Conservation (phyloP, 2,797 vertebrate genomes). For the Gephyroberyx darwinii region DNA sequence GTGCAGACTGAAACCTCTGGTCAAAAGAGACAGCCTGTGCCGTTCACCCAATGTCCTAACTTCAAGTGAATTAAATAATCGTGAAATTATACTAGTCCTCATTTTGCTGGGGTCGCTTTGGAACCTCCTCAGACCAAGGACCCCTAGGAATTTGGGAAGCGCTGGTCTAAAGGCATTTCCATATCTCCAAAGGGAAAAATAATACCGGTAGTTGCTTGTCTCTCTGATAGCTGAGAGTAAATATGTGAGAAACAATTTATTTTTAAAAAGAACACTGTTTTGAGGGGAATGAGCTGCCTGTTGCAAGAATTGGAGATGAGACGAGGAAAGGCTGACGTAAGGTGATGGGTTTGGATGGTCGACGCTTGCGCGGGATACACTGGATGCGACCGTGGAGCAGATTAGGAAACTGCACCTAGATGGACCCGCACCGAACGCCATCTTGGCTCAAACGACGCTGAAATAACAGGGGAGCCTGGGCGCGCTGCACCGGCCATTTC, state of each 20-base stretch:
- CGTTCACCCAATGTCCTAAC: neutral
- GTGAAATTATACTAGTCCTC: neutral
- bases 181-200: neutral
- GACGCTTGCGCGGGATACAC: conserved; percentile 70
- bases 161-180: conserved; percentile 4
- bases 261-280: conserved; percentile 1
- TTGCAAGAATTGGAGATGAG: conserved; percentile 44
- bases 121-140: conserved; percentile 37
- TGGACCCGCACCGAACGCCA: conserved; percentile 59
- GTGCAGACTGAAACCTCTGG: neutral
- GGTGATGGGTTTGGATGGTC: conserved; percentile 64
- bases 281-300: conserved; percentile 23
- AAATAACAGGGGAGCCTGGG: conserved; percentile 15
- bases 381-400: conserved; percentile 64
- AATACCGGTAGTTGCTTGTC: too few relatives aligned
- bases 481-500: conserved; percentile 47
- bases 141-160: conserved; percentile 44
- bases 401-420: conserved; percentile 79
- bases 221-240: neutral
- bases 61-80: neutral
- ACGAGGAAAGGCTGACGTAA: conserved; percentile 76
- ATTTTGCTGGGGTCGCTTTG: neutral
- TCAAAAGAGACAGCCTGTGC: neutral
- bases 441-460: conserved; percentile 74
- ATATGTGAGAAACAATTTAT: neutral